Percentiles rank a stretch among this genome's conserved stretches.
Evolutionary conservation across 2,113 vertebrate species (phyloP).

Genomic region (Typhlomys cinereus): DNA sequence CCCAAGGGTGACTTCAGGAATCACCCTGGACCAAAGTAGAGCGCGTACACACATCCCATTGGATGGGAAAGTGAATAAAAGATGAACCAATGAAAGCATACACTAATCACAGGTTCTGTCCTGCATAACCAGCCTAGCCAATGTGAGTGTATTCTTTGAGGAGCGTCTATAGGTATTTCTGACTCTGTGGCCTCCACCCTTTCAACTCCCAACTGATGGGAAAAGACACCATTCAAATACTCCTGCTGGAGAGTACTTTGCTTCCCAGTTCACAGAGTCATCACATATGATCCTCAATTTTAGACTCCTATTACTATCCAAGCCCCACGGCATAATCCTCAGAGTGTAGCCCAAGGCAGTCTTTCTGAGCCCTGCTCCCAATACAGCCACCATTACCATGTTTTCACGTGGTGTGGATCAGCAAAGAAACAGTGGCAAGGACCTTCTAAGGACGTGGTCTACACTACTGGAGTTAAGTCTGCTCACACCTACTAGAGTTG

Average conservation of each 20-base stretch:
- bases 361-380: background rate
- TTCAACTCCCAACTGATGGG: background rate
- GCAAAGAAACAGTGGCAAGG: background rate
- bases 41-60: background rate
- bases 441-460: background rate
- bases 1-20: too few relatives aligned
- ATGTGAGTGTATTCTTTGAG: background rate
- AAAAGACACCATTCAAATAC: background rate
- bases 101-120: background rate
- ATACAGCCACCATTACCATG: background rate
- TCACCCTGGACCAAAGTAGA: background rate
- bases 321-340: background rate
- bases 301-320: background rate
- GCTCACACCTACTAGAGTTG: background rate
- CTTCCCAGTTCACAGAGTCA: background rate
- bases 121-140: background rate
- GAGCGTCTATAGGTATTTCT: background rate
- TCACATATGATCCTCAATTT: background rate
- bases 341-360: background rate
- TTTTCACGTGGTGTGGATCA: background rate
- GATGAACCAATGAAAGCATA: background rate
- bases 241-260: background rate
- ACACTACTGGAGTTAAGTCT: background rate
- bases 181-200: background rate
- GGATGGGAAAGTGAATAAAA: conserved; percentile 8